Conservation (phyloP, 1,140 invertebrate genomes). For the Zaprionus inermis region DNA sequence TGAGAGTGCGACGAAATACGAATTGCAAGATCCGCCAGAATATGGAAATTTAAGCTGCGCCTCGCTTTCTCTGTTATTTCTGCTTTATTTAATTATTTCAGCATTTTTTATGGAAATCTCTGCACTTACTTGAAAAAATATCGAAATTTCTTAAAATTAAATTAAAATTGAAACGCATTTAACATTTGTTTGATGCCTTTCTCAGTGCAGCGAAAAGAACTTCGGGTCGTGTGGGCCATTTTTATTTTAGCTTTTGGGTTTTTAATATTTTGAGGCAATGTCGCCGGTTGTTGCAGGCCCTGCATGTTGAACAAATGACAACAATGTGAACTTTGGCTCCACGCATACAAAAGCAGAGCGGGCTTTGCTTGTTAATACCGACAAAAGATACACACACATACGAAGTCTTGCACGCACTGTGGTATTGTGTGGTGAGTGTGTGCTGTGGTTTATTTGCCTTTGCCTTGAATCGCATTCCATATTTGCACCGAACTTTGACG, state of each 20-base stretch:
- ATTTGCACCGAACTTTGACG: conserved; percentile 65
- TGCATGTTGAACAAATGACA: conserved; percentile 35
- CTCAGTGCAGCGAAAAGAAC: conserved; percentile 13
- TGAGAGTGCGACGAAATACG: background rate
- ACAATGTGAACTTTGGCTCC: conserved; percentile 11
- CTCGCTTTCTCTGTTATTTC: background rate
- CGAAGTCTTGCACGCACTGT: background rate
- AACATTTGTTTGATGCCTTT: conserved; percentile 9
- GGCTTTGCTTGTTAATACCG: conserved; percentile 1
- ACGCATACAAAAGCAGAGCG: background rate
- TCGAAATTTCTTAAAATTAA: background rate
- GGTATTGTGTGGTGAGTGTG: background rate
- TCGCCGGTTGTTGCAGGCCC: background rate
- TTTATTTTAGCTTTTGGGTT: conserved; percentile 20
- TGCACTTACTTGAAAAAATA: background rate
- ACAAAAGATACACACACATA: background rate
- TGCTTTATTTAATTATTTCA: background rate
- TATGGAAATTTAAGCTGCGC: background rate
- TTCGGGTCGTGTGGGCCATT: conserved; percentile 59
- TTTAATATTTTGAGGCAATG: background rate
- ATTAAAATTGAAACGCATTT: background rate
- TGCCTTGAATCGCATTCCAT: conserved; percentile 54
- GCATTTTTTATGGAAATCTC: background rate
- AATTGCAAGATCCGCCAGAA: background rate
- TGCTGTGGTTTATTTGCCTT: conserved; percentile 42